Evolutionary conservation across 2,797 vertebrate genomes (phyloP), one percentile per base, ranked within the genome.

Genomic region (Sardinella longiceps): DNA sequence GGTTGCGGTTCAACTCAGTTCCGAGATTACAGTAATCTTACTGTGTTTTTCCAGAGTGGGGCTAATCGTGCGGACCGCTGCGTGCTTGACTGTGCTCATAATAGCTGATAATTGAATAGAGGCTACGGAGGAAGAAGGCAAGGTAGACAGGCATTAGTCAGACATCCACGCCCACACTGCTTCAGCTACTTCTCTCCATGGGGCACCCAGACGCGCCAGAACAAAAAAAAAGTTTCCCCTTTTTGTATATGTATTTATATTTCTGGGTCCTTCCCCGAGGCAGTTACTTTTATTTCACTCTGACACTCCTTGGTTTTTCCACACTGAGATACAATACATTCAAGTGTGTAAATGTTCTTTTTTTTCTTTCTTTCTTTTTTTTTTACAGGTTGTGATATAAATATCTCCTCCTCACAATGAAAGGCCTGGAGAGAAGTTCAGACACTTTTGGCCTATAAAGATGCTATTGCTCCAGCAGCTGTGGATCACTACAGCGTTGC

Each of bases 1-100:
- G 25, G 28, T 37, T 85, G 74, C 58, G 88, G 87, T 89, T 89
- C 80, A 87, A 23, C 88, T 80, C 51, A 88, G 86, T 85, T 90
- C 83, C 86, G 87, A 87, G 87, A 91, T 90, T 86, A 89, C 87
- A 81, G 87, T 87, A 87, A 90, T 88, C 60, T 66, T 85, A 81
- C 80, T 18, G 70, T 66, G 63, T 85, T 89, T 87, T 87, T 88
- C 85, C 82, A 88, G 85, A 60, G 84, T 37, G 46, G 46, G 84
- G 87, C 83, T 90, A 89, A 90, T 88, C 86, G 83, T 85, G 85
- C 83, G 86, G 86, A 70, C 84, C 80, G 60, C 81, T 77, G 84
- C 86, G 82, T 83, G 86, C 82, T 85, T 87, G 83, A 84, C 84
- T 87, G 46, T 50, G 87, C 37, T 37, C 84, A 56, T 87, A 90